Percentiles rank a stretch among this genome's conserved stretches.
Evolutionary conservation across 1,140 invertebrate species (phyloP).

Genomic region (Thaumatotibia leucotreta): DNA sequence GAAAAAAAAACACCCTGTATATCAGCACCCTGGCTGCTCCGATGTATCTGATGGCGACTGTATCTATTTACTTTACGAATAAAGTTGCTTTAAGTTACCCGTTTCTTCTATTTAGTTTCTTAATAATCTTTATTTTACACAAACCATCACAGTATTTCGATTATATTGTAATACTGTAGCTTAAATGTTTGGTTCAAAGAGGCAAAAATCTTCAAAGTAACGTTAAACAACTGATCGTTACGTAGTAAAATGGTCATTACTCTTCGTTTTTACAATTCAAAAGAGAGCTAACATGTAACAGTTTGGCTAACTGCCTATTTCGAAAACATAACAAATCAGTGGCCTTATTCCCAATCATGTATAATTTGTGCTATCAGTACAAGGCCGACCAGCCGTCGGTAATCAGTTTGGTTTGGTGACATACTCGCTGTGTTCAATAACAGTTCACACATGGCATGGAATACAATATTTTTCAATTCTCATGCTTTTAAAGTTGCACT

Average conservation of each 20-base stretch:
- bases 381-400: background rate
- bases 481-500: too few relatives aligned
- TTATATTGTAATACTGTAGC: too few relatives aligned
- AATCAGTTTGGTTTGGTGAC: background rate
- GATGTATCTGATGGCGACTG: too few relatives aligned
- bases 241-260: background rate
- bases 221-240: background rate
- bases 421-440: background rate
- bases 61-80: too few relatives aligned
- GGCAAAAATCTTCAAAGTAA: too few relatives aligned
- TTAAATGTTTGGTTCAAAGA: too few relatives aligned
- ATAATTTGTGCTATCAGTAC: constrained; percentile 7
- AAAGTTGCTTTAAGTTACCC: too few relatives aligned
- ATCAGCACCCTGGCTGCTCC: too few relatives aligned
- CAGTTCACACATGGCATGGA: background rate
- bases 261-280: background rate
- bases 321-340: background rate
- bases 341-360: background rate
- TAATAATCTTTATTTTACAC: too few relatives aligned
- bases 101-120: too few relatives aligned
- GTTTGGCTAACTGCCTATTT: background rate
- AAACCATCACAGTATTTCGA: too few relatives aligned
- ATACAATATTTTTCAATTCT: background rate
- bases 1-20: too few relatives aligned
- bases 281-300: background rate